Evolutionary conservation across 2,113 vertebrate genomes (phyloP), one percentile per base, ranked within the genome.

Genomic region (Anolis sagrei): DNA sequence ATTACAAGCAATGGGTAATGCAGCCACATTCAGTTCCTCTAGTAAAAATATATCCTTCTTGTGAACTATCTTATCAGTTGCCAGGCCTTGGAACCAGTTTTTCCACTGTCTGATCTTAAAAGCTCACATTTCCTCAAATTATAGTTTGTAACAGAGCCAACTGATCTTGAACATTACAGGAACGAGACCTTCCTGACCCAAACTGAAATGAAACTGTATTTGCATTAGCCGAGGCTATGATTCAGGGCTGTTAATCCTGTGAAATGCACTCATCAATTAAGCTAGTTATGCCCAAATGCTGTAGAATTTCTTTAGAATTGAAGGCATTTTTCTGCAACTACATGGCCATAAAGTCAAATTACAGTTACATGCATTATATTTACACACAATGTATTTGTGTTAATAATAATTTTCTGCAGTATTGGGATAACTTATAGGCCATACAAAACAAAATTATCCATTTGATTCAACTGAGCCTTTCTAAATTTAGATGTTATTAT

Each of bases 271-370:
- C 39, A 25, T 66, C 75, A 66, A 68, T 84, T 76, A 49, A 25
- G 23, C n/a, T 13, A 27, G 39, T 7, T 68, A 68, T 34, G 74
- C 76, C 61, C 44, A 51, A 66, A 18, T 27, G n/a, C 29, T 51
- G 29, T 76, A 32, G 23, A 51, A 18, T 76, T 77, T 72, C 80
- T 58, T 13, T 84, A 77, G 44, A 49, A 73, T 13, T 64, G n/a
- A 21, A 77, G 29, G 23, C 62, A 51, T 44, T 29, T 3, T 51
- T 83, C 39, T 84, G 74, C 48, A 77, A 18, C 62, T 32, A 44
- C 16, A 69, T 14, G 32, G 32, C 49, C 80, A 82, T 36, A 32
- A 49, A 82, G 80, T 48, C 49, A 82, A 82, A 82, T 69, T 49
- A 34, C 10, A 23, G 79, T 18, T 69, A 23, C 44, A 51, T 51